Base-by-base conservation (phyloP, 2,797 vertebrate species). In the Psittacula derbiana region DNA sequence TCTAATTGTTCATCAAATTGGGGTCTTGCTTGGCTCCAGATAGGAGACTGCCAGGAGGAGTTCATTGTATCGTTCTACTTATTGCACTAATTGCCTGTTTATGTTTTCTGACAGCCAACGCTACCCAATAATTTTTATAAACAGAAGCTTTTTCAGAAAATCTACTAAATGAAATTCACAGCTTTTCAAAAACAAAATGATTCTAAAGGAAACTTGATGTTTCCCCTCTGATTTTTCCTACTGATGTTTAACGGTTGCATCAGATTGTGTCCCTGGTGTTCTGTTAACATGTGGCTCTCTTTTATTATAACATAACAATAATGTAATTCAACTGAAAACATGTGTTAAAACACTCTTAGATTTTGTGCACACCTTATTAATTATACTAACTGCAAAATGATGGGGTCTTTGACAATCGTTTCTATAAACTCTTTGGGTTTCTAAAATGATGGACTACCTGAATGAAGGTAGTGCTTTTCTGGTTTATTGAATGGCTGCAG, bases 351-450 rank as follows among this genome's bases (percentile, higher is more conserved):
- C 95, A 94, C 90, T 81, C 81, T 24, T 62, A 25, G 76, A 88
- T 92, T 95, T 84, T 61, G 76, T 86, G 92, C 92, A 88, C 93
- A 96, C 95, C 96, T 96, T 93, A 96, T 96, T 97, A 94, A 95
- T 95, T 97, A 97, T 91, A 74, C 93, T 96, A 97, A 96, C 94
- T 86, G 88, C 90, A 90, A 97, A 96, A 97, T 96, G 93, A 96
- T 78, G 92, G 96, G 80, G 43, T 96, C 96, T 94, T 88, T 97
- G 86, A 93, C 94, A 96, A 74, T 80, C 25, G 3, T 92, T 95
- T 94, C 88, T 93, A n/a, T 80, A 92, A 95, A 82, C 86, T 82
- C 93, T 87, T 80, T 40, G 81, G 90, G 80, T 94, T 95, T 89
- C 83, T 82, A 30, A 85, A 46, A 25, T 93, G 92, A 87, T 89